phyloP scores from a whole-genome alignment of 2,113 vertebrate genomes.

The Pelecanus crispus region DNA sequence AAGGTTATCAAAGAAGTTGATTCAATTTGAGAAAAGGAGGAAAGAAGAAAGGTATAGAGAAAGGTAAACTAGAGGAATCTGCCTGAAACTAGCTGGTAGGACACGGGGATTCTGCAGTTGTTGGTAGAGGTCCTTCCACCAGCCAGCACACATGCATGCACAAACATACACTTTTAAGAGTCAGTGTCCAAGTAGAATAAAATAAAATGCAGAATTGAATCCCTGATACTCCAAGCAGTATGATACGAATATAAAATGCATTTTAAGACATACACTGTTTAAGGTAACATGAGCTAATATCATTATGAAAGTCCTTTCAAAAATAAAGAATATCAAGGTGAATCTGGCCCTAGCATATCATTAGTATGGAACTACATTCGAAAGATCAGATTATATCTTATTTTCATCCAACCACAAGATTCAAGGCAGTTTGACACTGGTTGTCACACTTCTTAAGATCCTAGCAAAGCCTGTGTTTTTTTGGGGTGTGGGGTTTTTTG shows the following conservation, averaged over 20 bases:
- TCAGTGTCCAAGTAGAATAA: background rate
- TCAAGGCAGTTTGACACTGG: fast-evolving
- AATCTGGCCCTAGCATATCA: background rate
- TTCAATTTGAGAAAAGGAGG: background rate
- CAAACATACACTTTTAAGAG: background rate
- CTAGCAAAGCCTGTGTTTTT: background rate
- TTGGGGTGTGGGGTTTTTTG: fast-evolving
- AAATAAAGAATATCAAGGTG: background rate
- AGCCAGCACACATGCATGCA: background rate
- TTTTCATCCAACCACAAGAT: background rate
- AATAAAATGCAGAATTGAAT: background rate
- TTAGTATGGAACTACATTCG: background rate
- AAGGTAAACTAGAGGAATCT: background rate
- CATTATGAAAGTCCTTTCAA: background rate
- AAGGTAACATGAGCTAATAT: background rate
- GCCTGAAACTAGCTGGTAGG: background rate
- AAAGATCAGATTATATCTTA: background rate
- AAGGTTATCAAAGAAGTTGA: background rate
- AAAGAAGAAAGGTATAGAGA: background rate
- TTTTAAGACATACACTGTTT: background rate
- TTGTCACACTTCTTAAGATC: background rate
- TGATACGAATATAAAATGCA: background rate
- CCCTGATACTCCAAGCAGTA: background rate
- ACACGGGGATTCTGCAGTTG: background rate
- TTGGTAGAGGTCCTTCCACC: background rate